A percentile compares a stretch with the other conserved stretches of the same genome.
These are phyloP conservation scores for Solenodon paradoxus DNA, from an alignment of 2,113 vertebrate genomes.

Conservation along the genomic window DNA sequence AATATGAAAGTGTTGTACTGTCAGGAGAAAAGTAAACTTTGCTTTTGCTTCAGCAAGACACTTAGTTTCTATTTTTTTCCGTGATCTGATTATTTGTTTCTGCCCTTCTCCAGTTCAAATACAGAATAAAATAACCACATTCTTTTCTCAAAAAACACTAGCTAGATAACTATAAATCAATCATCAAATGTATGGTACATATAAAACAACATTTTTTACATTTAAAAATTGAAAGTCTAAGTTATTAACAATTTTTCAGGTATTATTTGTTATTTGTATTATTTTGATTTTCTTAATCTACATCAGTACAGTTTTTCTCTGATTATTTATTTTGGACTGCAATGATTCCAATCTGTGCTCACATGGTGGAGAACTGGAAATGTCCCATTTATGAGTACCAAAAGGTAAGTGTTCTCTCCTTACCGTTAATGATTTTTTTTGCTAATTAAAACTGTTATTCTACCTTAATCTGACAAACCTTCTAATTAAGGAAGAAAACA, in stretches of 20 bases:
- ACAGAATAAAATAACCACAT: background rate
- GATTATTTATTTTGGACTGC: background rate
- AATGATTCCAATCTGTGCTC: background rate
- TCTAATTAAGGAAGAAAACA: background rate
- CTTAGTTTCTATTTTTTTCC: background rate
- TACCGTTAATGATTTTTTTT: background rate
- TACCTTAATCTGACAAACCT: background rate
- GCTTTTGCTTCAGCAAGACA: background rate
- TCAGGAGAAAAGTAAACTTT: background rate
- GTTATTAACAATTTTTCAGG: background rate
- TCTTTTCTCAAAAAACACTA: background rate
- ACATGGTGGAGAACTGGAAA: background rate
- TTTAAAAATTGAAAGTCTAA: background rate
- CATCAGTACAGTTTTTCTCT: background rate
- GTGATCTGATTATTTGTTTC: background rate
- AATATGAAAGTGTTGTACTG: background rate
- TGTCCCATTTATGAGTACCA: background rate
- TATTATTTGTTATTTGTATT: background rate
- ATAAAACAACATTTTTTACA: background rate
- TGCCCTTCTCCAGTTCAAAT: background rate
- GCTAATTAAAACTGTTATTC: background rate
- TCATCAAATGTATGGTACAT: background rate
- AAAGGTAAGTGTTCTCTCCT: background rate
- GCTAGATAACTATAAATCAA: background rate
- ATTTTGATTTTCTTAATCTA: background rate